Evolutionary conservation across 2,797 vertebrate species (phyloP), one percentile per base, ranked within the genome.

Genomic region (Etheostoma perlongum): DNA sequence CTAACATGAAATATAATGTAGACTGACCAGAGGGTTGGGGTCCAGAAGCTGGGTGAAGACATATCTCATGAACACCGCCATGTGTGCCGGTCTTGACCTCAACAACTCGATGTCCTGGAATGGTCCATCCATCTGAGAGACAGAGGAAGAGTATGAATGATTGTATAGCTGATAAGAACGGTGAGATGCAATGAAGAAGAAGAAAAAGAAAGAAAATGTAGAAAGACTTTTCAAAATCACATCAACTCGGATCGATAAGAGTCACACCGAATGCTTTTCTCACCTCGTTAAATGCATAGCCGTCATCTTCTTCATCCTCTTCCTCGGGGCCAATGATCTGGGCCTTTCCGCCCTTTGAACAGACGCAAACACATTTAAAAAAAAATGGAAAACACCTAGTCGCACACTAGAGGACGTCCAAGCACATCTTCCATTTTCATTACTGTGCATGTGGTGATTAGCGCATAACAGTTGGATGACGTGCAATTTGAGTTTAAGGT

Each of bases 261-360:
- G 33, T 48, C 23, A 13, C 7, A 18, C 3, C 6, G 4, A 19
- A 48, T 3, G 14, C n/a, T 4, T 19, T 1, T 14, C 85, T 88
- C 86, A 98, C 97, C 95, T 99, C 97, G 2, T 96, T 96, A n/a
- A 92, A 85, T 0, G 85, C 67, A 78, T 96, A 96, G 69, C 95
- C 91, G 40, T 96, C 94, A 1, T 96, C 94, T 0, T 96, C 96
- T 40, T 97, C 97, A 2, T 94, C 97, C 80, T 97, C 96, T 70
- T 99, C 97, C 91, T 99, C 97, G 0, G 97, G 97, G 6, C 96
- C 95, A 4, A 99, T 99, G 83, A 98, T 98, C 74, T 96, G 94
- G 1, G 82, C 73, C 58, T 90, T 94, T n/a, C 88, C 90, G 4
- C 81, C 87, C 95, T 96, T 82, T 23, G 6, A 52, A 87, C 36